phyloP scores from a whole-genome alignment of 2,113 vertebrate species.

The Mirounga angustirostris region DNA sequence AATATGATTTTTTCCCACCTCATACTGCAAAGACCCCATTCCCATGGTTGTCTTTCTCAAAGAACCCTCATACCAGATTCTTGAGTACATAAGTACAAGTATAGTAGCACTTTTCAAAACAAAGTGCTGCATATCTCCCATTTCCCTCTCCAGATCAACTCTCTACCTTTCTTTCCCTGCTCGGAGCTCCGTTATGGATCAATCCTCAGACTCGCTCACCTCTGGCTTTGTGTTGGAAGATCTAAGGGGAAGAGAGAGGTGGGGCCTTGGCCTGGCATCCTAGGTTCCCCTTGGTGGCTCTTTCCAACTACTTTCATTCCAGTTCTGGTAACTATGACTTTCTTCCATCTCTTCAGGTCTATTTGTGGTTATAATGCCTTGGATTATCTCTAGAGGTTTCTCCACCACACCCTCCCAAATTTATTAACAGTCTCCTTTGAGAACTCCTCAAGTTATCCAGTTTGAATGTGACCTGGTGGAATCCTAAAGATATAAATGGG shows the following conservation, averaged over 20 bases:
- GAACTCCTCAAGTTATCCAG: background rate
- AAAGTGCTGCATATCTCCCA: background rate
- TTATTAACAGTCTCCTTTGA: background rate
- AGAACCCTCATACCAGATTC: background rate
- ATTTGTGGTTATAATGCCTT: background rate
- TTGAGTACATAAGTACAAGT: background rate
- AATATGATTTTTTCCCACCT: background rate
- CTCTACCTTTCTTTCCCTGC: background rate
- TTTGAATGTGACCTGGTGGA: background rate
- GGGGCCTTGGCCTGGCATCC: background rate
- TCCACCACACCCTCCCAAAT: background rate
- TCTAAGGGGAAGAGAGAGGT: background rate
- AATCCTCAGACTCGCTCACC: background rate
- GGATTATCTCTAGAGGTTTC: background rate
- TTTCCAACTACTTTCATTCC: background rate
- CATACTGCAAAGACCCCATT: background rate
- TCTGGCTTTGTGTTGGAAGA: background rate
- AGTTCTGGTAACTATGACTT: background rate
- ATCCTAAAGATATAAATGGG: background rate
- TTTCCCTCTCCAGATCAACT: background rate
- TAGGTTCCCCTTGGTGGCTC: too few species aligned
- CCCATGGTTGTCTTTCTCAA: background rate
- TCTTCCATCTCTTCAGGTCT: background rate
- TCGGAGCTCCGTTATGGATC: background rate
- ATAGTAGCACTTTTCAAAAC: background rate